Percentiles rank a stretch among this genome's conserved stretches.
Evolutionary conservation across 2,888 invertebrate species (phyloP).

Genomic region (Corbicula japonica): DNA sequence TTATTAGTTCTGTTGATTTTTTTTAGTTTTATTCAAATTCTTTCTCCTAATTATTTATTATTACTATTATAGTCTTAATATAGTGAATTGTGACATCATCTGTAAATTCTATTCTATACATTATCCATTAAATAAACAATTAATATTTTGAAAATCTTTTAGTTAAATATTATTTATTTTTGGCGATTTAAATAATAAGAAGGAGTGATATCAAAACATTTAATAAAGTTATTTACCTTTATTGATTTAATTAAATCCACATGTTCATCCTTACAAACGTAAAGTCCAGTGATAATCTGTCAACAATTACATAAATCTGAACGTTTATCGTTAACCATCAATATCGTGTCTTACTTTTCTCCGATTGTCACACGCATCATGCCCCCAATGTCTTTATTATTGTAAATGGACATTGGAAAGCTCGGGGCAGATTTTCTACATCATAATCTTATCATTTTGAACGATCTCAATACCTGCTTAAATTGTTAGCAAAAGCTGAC

Average conservation of each 20-base stretch:
- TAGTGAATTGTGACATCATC: background rate
- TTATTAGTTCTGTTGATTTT: too few species aligned
- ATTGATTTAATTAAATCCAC: slow-evolving; percentile 30
- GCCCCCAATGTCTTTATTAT: slow-evolving; percentile 20
- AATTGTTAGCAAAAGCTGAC: slow-evolving; percentile 16
- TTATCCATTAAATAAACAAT: background rate
- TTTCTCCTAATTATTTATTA: too few species aligned
- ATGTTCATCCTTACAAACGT: slow-evolving; percentile 8
- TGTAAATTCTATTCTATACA: background rate
- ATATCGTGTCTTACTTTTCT: slow-evolving; percentile 30
- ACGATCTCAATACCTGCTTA: slow-evolving; percentile 18
- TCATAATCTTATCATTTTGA: slow-evolving; percentile 16
- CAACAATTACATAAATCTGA: slow-evolving; percentile 24
- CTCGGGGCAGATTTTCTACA: slow-evolving; percentile 10
- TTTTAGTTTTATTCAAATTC: too few species aligned
- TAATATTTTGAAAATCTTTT: background rate
- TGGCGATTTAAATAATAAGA: too few species aligned
- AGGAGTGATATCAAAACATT: background rate
- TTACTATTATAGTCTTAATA: too few species aligned
- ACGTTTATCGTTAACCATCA: slow-evolving; percentile 26
- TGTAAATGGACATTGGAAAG: slow-evolving; percentile 2
- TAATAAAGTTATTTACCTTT: slow-evolving; percentile 15
- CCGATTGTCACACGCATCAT: slow-evolving; percentile 1
- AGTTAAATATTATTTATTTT: background rate
- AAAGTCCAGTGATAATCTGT: slow-evolving; percentile 22